Base-by-base conservation (phyloP, 1,140 invertebrate genomes). In the Drosophila nannoptera region DNA sequence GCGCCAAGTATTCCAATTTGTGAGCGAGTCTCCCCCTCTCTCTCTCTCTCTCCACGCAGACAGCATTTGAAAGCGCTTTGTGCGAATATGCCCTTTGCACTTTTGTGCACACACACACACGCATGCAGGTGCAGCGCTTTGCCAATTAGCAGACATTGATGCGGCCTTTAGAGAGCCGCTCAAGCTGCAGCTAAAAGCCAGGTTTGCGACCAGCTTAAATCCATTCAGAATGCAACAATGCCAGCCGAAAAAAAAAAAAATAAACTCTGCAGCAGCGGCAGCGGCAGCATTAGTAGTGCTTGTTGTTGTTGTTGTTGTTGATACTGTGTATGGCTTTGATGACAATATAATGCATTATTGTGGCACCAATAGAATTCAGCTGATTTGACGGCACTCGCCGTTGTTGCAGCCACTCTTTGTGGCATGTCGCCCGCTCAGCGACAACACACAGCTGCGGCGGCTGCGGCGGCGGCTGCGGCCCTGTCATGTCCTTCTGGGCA, bases 141-240 rank as follows among this genome's bases (percentile, higher is more conserved):
- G 68, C 66, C 70, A 76, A 73, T 76, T 73, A 71, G 67, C 67
- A 42, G 45, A 58, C 67, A 69, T 77, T 78, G 69, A 76, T 77
- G 73, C 53, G 67, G 55, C 77, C 74, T 75, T 68, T 38, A 46
- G 38, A 8, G 14, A 22, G 14, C 8, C 32, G 6, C 31, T 33
- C 31, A n/a, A 52, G 48, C 48, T 40, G 8, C 14, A 35, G 33
- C 7, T 16, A 7, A 4, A 59, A 59, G 40, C 12, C 5, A 42
- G n/a, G 54, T 29, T 22, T 12, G 12, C 12, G 29, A 11, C 11
- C 14, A 35, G 11, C 31, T 40, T 55, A 53, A 68, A 61, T 68
- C 12, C 22, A 61, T 53, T 54, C 8, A n/a, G 43, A 54, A 14
- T 35, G 36, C 35, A 29, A 48, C 62, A 48, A 46, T 45, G 22